Conservation (phyloP, 2,888 invertebrate genomes). For the Dioctria linearis region DNA sequence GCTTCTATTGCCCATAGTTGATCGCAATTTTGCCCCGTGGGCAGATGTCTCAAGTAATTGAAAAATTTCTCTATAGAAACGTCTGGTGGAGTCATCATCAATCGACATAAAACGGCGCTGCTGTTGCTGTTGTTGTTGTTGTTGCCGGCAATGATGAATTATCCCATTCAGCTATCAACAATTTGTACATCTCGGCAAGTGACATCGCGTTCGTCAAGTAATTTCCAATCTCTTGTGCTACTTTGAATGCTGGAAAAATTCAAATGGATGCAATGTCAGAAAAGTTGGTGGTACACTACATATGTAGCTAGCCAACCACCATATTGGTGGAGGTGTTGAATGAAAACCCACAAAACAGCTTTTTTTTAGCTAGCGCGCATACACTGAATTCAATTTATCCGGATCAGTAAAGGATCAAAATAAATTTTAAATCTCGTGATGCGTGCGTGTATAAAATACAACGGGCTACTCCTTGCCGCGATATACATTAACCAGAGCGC, state of each 20-base stretch:
- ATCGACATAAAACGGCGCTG: constrained; percentile 46
- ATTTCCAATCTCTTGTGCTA: constrained; percentile 55
- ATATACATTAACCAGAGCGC: constrained; percentile 6
- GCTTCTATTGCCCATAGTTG: no score
- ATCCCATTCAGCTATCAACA: constrained; percentile 59
- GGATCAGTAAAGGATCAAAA: no score
- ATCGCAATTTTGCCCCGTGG: constrained; percentile 33
- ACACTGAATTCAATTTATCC: not conserved
- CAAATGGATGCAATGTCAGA: constrained; percentile 15
- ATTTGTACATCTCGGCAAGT: constrained; percentile 58
- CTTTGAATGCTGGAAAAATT: constrained; percentile 33
- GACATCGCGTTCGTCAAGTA: constrained; percentile 56
- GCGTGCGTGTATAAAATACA: not conserved
- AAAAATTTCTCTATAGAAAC: constrained; percentile 56
- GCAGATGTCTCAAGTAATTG: constrained; percentile 48
- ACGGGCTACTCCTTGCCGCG: constrained; percentile 3
- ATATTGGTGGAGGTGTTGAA: not conserved
- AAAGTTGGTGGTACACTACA: constrained; percentile 5
- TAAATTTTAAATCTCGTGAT: no score
- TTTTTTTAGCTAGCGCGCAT: no score
- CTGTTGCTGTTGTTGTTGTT: constrained; percentile 47
- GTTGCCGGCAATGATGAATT: constrained; percentile 58
- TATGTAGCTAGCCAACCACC: not conserved
- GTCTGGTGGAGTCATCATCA: constrained; percentile 55
- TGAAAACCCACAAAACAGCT: constrained; percentile 11